Percentiles rank a stretch among this genome's conserved stretches.
Conservation (phyloP, 2,113 vertebrate species). For the Sturnira hondurensis region DNA sequence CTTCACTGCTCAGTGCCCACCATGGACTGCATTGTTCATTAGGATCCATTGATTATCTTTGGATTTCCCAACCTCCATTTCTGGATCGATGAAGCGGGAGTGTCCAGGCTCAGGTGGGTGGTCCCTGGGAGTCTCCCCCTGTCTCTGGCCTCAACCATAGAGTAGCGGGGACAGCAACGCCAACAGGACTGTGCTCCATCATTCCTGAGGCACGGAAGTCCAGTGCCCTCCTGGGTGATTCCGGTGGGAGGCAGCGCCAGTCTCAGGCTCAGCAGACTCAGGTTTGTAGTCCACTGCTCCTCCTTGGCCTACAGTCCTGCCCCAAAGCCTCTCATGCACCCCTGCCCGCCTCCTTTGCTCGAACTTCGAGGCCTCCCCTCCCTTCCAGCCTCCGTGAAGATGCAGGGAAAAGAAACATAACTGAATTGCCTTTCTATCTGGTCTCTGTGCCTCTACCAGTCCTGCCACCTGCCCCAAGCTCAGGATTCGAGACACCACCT, state of each 20-base stretch:
- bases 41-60: fast-evolving
- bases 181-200: neutral
- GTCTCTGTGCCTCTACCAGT: neutral
- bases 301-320: neutral
- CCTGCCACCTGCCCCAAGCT: neutral
- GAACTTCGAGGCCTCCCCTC: neutral
- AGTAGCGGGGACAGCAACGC: neutral
- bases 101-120: neutral
- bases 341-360: neutral
- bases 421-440: neutral
- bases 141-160: neutral
- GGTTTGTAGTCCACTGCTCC: neutral
- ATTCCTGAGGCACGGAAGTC: neutral
- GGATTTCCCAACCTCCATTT: neutral
- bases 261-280: neutral
- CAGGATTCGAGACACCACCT: neutral
- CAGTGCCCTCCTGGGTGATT: neutral
- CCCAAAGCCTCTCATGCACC: neutral
- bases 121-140: no score
- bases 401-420: no score
- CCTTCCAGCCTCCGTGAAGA: fast-evolving
- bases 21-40: neutral
- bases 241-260: neutral
- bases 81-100: neutral
- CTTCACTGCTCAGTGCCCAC: neutral